These are phyloP conservation scores for Parambassis ranga DNA, from an alignment of 2,797 vertebrate genomes.

Conservation along the genomic window DNA sequence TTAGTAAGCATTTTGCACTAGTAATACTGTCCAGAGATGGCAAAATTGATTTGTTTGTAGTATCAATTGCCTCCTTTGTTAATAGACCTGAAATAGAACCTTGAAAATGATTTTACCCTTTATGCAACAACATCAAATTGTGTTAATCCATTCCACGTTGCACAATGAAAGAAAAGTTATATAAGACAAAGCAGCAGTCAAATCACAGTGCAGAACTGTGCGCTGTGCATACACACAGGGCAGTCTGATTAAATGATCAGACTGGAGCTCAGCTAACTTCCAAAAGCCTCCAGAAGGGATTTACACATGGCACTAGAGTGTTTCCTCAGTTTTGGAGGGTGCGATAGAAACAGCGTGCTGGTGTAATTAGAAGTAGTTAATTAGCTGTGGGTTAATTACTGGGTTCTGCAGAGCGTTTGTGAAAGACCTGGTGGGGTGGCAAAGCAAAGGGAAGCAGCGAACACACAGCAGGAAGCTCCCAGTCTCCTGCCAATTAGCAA, in stretches of 20 bases:
- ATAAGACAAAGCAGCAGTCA: conserved; percentile 32
- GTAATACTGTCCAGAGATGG: conserved; percentile 56
- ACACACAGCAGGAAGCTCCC: conserved; percentile 83
- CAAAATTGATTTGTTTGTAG: conserved; percentile 70
- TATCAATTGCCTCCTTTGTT: conserved; percentile 75
- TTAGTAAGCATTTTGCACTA: conserved; percentile 50
- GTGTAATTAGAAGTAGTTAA: conserved; percentile 99
- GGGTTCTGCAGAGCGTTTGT: conserved; percentile 80
- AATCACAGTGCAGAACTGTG: conserved; percentile 24
- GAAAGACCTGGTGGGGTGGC: conserved; percentile 78
- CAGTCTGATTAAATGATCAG: conserved; percentile 51
- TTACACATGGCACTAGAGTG: conserved; percentile 56
- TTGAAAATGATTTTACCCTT: conserved; percentile 71
- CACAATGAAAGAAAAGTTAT: conserved; percentile 55
- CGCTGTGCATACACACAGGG: conserved; percentile 18
- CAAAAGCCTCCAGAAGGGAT: conserved; percentile 59
- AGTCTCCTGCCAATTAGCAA: conserved; percentile 85
- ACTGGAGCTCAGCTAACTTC: conserved; percentile 47
- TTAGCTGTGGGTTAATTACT: conserved; percentile 99
- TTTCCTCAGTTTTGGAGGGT: conserved; percentile 86
- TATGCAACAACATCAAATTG: conserved; percentile 63
- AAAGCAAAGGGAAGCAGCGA: conserved; percentile 76
- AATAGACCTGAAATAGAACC: conserved; percentile 73
- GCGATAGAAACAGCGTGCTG: conserved; percentile 89
- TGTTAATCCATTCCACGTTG: conserved; percentile 61